Evolutionary conservation across 2,113 vertebrate species (phyloP), one percentile per base, ranked within the genome.

Genomic region (Cinclus cinclus): DNA sequence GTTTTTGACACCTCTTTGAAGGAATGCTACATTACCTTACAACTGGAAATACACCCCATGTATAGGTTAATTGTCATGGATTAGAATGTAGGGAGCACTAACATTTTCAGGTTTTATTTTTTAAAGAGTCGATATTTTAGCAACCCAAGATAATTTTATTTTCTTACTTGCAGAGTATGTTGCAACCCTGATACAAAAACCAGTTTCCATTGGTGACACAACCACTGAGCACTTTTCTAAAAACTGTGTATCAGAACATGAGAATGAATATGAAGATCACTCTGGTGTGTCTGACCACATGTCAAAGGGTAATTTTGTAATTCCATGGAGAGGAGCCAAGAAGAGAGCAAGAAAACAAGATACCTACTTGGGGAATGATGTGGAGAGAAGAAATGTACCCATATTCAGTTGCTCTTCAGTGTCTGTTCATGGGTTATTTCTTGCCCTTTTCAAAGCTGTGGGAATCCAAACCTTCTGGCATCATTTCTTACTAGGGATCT

Each of bases 1-100:
- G 79, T 28, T 96, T 96, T 59, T 93, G 96, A 94, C 85, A 78
- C 20, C 60, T 94, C 75, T 90, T 94, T 95, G 93, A 96, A 90
- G 60, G 50, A 94, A 91, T 77, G 55, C 33, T 81, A 28, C 60
- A 44, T 68, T 91, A 83, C 22, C 33, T 77, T 88, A 67, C 52
- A 52, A 80, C 7, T 90, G 71, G 63, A 95, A 73, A 83, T 63
- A 67, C 50, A 70, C 22, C 75, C 82, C 2, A 2, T n/a, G 56
- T 64, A 39, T 44, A 75, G 87, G 78, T 80, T 88, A 96, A 92
- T 94, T 93, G 46, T 80, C 13, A 75, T 13, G 50, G 31, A 77
- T 80, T 91, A 39, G 42, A 77, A 90, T 58, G 31, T 4, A 50
- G 6, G 18, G 13, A 83, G 28, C 30, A 83, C 5, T 67, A 39